Percentiles rank a stretch among this genome's conserved stretches.
Evolutionary conservation across 2,888 invertebrate species (phyloP).

Genomic region (Tanytarsus gracilentus): DNA sequence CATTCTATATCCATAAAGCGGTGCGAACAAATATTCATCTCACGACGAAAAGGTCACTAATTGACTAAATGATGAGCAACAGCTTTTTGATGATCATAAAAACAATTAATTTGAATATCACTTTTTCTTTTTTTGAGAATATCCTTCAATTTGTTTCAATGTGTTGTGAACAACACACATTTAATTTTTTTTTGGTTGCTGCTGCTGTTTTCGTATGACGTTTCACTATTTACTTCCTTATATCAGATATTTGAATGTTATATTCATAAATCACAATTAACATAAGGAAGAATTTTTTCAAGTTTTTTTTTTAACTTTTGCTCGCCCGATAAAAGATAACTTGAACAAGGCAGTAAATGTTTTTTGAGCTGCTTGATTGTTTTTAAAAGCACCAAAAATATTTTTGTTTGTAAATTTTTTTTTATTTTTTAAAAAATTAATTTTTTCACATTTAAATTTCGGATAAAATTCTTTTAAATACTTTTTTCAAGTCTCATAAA

Average conservation of each 20-base stretch:
- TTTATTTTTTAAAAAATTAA: background rate
- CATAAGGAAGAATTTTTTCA: constrained; percentile 9
- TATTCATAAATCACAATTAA: constrained; percentile 27
- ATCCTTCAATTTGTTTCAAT: constrained; percentile 25
- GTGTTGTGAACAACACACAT: background rate
- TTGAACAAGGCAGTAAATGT: too few species aligned
- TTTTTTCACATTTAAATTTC: background rate
- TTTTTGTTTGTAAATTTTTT: background rate
- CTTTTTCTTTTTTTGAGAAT: constrained; percentile 10
- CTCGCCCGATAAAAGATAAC: too few species aligned
- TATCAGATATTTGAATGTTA: constrained; percentile 27
- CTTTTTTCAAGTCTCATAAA: too few species aligned
- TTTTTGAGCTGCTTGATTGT: background rate
- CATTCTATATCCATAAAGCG: constrained; percentile 15
- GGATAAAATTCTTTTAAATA: too few species aligned
- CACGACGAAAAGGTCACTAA: constrained; percentile 20
- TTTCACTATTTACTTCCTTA: constrained; percentile 19
- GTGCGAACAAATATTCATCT: background rate
- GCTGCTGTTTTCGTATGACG: background rate
- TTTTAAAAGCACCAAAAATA: background rate
- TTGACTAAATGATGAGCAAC: constrained; percentile 14
- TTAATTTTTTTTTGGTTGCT: background rate
- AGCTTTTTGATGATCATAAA: constrained; percentile 1
- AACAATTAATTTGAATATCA: background rate
- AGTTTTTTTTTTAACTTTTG: too few species aligned